Evolutionary conservation across 2,888 invertebrate genomes (phyloP).

Genomic region (Ectemnius lituratus): DNA sequence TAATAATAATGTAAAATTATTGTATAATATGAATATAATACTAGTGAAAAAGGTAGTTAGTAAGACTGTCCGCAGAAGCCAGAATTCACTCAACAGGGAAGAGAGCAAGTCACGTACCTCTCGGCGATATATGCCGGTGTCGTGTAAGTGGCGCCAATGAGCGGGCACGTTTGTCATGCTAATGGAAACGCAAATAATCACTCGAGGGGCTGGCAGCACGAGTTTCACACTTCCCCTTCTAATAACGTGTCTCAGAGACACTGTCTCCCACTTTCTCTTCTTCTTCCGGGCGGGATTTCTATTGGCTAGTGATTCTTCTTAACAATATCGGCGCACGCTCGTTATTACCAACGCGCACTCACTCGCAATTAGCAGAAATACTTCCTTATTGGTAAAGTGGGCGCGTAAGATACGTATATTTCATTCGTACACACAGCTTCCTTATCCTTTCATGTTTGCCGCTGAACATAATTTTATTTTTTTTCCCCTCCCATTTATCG

Average conservation of each 20-base stretch:
- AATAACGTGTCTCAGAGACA: slow-evolving; percentile 55
- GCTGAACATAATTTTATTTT: too few relatives aligned
- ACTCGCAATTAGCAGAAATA: slow-evolving; percentile 10
- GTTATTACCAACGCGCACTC: slow-evolving; percentile 1
- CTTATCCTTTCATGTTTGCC: neutral
- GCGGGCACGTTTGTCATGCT: slow-evolving; percentile 61
- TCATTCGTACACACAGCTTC: neutral
- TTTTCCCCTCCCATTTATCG: too few relatives aligned
- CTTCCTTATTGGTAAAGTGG: slow-evolving; percentile 41
- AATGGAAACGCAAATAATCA: slow-evolving; percentile 67
- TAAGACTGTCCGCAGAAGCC: too few relatives aligned
- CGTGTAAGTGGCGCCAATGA: too few relatives aligned
- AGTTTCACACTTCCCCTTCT: slow-evolving; percentile 62
- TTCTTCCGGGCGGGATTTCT: slow-evolving; percentile 49
- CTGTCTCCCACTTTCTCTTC: slow-evolving; percentile 38
- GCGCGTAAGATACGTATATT: neutral
- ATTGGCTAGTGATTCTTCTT: slow-evolving; percentile 30
- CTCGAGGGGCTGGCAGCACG: slow-evolving; percentile 32
- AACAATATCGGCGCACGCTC: slow-evolving; percentile 31
- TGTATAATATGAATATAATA: too few relatives aligned
- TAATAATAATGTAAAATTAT: too few relatives aligned
- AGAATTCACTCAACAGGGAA: neutral
- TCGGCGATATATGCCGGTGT: too few relatives aligned
- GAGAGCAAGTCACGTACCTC: too few relatives aligned
- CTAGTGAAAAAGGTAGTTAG: neutral